Evolutionary conservation across 2,888 invertebrate species (phyloP).

Genomic region (Caenorhabditis panamensis): DNA sequence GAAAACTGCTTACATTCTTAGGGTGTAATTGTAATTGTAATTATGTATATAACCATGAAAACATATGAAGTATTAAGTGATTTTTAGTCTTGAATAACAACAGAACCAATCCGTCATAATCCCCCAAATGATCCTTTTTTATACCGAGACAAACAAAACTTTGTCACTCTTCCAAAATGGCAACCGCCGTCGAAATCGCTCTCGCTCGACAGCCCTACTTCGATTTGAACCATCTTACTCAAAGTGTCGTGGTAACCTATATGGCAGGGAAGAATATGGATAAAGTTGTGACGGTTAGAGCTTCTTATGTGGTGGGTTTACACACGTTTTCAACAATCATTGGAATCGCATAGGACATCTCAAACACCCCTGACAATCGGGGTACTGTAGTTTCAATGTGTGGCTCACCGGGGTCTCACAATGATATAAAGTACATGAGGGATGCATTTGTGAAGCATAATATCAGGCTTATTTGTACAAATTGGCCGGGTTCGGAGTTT

Average conservation of each 20-base stretch:
- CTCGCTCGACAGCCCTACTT: slow-evolving; percentile 32
- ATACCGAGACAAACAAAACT: too few species aligned
- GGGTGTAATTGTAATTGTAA: too few species aligned
- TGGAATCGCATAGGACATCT: slow-evolving; percentile 48
- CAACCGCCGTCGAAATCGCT: slow-evolving; percentile 24
- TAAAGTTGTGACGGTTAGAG: slow-evolving; percentile 21
- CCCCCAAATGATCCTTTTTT: too few species aligned
- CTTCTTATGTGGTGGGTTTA: slow-evolving; percentile 35
- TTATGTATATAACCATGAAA: too few species aligned
- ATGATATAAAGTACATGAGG: slow-evolving; percentile 61
- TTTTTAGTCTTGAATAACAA: too few species aligned
- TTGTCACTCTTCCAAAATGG: too few species aligned
- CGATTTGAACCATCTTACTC: slow-evolving; percentile 33
- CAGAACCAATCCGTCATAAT: too few species aligned
- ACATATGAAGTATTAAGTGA: too few species aligned
- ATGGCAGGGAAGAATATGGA: slow-evolving; percentile 32
- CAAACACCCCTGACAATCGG: slow-evolving; percentile 17
- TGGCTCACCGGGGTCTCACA: slow-evolving; percentile 61
- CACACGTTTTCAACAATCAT: not conserved
- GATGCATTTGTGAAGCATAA: slow-evolving; percentile 47
- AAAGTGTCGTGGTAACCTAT: slow-evolving; percentile 49
- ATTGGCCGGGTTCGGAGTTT: slow-evolving; percentile 59
- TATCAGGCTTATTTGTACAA: slow-evolving; percentile 43
- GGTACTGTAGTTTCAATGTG: slow-evolving; percentile 55
- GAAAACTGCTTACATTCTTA: too few species aligned